Evolutionary conservation across 2,113 vertebrate genomes (phyloP).

Genomic region (Nansenia antarctica): DNA sequence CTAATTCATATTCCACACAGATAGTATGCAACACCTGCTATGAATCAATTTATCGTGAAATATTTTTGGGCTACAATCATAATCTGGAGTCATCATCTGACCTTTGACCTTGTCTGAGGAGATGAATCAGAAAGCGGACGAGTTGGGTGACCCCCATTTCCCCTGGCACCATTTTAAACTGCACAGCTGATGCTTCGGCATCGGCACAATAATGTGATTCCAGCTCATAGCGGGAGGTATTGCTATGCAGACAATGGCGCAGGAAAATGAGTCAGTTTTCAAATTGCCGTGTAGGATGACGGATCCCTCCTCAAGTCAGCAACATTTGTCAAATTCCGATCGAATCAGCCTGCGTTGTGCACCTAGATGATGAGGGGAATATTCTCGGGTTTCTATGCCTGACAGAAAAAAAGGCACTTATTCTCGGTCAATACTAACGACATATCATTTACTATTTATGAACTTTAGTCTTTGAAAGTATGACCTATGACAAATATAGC

Average conservation of each 20-base stretch:
- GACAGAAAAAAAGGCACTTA: not conserved
- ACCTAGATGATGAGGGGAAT: conserved; percentile 50
- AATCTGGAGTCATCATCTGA: conserved; percentile 40
- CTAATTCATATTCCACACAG: not conserved
- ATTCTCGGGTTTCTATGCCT: conserved; percentile 8
- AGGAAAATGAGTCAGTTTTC: conserved; percentile 58
- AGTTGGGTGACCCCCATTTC: conserved; percentile 63
- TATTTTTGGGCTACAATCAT: conserved; percentile 27
- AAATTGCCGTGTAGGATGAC: conserved; percentile 62
- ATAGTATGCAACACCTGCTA: not conserved
- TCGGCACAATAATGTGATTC: conserved; percentile 60
- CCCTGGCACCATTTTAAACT: conserved; percentile 11
- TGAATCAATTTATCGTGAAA: not conserved
- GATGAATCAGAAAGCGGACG: conserved; percentile 52
- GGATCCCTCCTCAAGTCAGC: conserved; percentile 55
- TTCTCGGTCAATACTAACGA: not conserved
- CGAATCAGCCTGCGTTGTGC: conserved; percentile 57
- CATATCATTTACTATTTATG: not conserved
- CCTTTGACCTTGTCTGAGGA: conserved; percentile 37
- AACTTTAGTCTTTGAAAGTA: not conserved
- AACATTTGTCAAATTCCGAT: conserved; percentile 65
- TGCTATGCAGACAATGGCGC: conserved; percentile 57
- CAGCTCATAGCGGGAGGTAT: conserved; percentile 47
- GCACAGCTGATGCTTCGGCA: conserved; percentile 59
- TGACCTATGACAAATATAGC: conserved; percentile 38